These are phyloP conservation scores for Lutjanus campechanus DNA, from an alignment of 2,797 vertebrate species.

Conservation along the genomic window DNA sequence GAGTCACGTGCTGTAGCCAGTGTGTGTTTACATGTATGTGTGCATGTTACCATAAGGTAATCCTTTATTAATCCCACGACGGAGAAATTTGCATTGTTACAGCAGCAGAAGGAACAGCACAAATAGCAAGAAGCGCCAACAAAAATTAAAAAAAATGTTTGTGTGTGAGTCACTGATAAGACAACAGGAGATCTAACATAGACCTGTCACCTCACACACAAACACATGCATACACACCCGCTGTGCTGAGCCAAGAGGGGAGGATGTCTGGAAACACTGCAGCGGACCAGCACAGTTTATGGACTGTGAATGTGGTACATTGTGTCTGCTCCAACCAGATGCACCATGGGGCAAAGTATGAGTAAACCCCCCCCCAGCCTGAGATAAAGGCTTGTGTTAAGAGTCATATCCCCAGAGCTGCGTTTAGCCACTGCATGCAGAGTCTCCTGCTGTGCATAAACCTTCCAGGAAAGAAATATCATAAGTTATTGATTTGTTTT, in stretches of 20 bases:
- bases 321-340: constrained; percentile 54
- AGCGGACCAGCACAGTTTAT: constrained; percentile 46
- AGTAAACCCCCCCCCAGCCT: constrained; percentile 19
- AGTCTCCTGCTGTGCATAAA: not conserved
- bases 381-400: constrained; percentile 61
- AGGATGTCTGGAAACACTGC: constrained; percentile 43
- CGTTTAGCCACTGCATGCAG: not conserved
- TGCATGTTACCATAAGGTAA: not conserved
- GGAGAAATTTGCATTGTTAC: no score
- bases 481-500: constrained; percentile 10
- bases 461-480: constrained; percentile 11
- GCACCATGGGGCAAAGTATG: constrained; percentile 59
- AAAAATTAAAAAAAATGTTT: constrained; percentile 1
- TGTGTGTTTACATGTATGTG: constrained; percentile 9
- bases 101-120: no score
- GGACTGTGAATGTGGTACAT: constrained; percentile 59
- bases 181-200: constrained; percentile 47
- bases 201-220: constrained; percentile 23
- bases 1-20: constrained; percentile 44
- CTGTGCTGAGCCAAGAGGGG: constrained; percentile 21
- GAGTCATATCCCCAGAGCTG: constrained; percentile 30
- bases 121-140: no score
- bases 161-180: constrained; percentile 64
- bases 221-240: constrained; percentile 2
- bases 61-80: no score